A percentile compares a stretch with the other conserved stretches of the same genome.
phyloP scores from a whole-genome alignment of 2,888 invertebrate genomes.

The Globia sparganii region DNA sequence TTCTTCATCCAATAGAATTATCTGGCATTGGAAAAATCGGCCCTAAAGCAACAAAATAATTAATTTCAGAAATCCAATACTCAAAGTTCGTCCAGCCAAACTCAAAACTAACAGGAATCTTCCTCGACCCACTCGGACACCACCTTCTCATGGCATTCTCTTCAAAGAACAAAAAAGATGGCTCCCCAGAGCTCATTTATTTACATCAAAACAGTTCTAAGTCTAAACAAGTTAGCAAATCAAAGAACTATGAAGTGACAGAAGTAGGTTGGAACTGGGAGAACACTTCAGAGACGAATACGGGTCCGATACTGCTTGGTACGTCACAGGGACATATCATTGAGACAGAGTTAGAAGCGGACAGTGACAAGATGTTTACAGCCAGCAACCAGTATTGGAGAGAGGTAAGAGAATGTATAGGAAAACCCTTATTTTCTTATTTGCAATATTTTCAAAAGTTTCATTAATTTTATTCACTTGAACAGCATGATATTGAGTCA shows the following conservation, averaged over 20 bases:
- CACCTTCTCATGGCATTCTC: constrained; percentile 95
- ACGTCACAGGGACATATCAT: constrained; percentile 97
- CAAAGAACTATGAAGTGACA: constrained; percentile 95
- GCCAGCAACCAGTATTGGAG: constrained; percentile 95
- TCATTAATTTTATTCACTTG: neutral
- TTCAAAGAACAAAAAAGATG: constrained; percentile 89
- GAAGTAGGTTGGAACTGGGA: constrained; percentile 97
- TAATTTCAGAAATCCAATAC: constrained; percentile 93
- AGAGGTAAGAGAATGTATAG: constrained; percentile 91
- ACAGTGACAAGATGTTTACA: constrained; percentile 95
- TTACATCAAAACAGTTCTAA: constrained; percentile 94
- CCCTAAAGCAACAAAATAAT: neutral
- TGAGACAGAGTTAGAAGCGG: constrained; percentile 96
- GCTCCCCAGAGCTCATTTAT: constrained; percentile 94
- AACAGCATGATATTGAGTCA: neutral
- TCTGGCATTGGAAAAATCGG: too few species aligned
- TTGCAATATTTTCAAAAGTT: neutral
- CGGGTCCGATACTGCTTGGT: constrained; percentile 96
- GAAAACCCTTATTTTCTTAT: neutral
- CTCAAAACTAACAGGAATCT: constrained; percentile 92
- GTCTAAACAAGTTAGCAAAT: constrained; percentile 92
- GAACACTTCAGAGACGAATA: constrained; percentile 92
- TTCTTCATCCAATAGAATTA: too few species aligned
- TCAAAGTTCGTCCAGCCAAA: constrained; percentile 91
- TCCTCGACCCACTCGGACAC: constrained; percentile 96